Base-by-base conservation (phyloP, 2,888 invertebrate genomes). In the Chrysomela aeneicollis region DNA sequence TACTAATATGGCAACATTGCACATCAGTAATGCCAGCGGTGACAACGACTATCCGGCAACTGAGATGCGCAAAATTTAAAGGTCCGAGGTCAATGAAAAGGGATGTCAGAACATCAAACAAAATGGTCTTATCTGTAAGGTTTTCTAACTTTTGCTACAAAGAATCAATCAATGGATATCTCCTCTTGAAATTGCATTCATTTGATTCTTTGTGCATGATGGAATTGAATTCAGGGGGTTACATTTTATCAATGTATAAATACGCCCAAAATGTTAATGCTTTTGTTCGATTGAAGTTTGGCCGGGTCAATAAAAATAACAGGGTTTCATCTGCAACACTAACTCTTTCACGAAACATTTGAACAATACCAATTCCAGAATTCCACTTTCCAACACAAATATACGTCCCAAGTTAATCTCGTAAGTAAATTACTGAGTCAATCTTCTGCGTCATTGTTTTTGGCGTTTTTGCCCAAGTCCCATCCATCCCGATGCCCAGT, bases 361-460 rank as follows among this genome's bases (percentile, higher is more conserved):
- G 73, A 66, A 67, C 73, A 53, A 61, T 65, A 64, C 68, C 73
- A 71, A 72, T 74, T 70, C 59, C 47, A 64, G 70, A 64, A 73
- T n/a, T n/a, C n/a, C n/a, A n/a, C 73, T 69, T 67, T 71, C 70
- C 69, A 71, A 54, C 66, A 63, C 59, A 52, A 64, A n/a, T n/a
- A 65, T 61, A 62, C 61, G 37, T 47, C 58, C 49, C 37, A 12
- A 53, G 37, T 69, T 71, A 75, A 76, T 76, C 74, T 69, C 73
- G 69, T 73, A 74, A 74, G 74, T 74, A 71, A 73, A 71, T 67
- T 71, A 59, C 64, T 57, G 58, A 73, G 72, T 76, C 76, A 72
- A 76, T 76, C 76, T 77, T 74, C 75, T 71, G 69, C 74, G 70
- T 74, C 77, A 76, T 74, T 76, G 77, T 77, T 77, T 77, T 77